A percentile compares a stretch with the other conserved stretches of the same genome.
Conservation (phyloP, 35 echinoderm and acorn worm genomes). For the Chiridota heheva region DNA sequence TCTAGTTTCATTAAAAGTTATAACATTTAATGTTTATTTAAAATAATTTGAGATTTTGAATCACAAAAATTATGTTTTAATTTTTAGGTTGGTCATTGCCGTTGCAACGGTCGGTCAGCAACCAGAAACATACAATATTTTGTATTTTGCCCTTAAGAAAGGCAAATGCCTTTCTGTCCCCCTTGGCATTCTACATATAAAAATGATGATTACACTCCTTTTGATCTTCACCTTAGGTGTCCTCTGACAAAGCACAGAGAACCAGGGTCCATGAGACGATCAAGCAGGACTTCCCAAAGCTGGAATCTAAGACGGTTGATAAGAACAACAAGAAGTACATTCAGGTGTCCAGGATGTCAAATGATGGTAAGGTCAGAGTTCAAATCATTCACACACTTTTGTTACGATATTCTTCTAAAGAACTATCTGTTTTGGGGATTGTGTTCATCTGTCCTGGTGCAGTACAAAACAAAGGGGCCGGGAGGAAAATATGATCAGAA, state of each 20-base stretch:
- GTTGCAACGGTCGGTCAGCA: too few species aligned
- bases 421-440: not conserved
- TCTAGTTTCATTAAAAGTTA: too few species aligned
- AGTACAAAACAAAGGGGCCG: too few species aligned
- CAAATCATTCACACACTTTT: not conserved
- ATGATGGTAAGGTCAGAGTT: constrained; percentile 31
- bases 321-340: constrained; percentile 56
- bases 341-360: constrained; percentile 24
- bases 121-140: not conserved
- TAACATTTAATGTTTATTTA: not conserved
- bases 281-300: constrained; percentile 39
- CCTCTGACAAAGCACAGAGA: constrained; percentile 58
- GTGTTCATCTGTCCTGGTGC: too few species aligned
- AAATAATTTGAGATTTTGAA: not conserved
- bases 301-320: constrained; percentile 67
- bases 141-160: too few species aligned
- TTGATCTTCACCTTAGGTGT: constrained; percentile 29
- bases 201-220: not conserved
- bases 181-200: too few species aligned
- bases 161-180: too few species aligned
- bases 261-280: constrained; percentile 63
- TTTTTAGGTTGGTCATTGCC: not conserved
- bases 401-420: not conserved
- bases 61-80: not conserved
- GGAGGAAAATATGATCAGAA: too few species aligned